Evolutionary conservation across 2,797 vertebrate species (phyloP), one percentile per base, ranked within the genome.

Genomic region (Cyclura pinguis): DNA sequence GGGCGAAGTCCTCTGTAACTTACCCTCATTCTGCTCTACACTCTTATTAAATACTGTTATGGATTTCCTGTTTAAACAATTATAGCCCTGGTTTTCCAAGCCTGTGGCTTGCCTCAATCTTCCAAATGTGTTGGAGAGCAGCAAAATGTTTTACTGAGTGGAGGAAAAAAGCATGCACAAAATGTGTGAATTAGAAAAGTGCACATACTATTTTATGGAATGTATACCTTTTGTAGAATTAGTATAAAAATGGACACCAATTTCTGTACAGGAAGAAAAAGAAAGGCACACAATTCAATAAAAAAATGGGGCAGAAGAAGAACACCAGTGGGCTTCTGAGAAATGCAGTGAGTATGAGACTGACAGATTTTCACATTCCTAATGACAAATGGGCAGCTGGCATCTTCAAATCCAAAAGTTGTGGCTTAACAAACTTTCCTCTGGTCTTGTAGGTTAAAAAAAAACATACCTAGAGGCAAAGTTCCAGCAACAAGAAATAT

Each of bases 381-480:
- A 50, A 9, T n/a, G 74, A 74, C 85, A 74, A 72, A 42, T 59
- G 59, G 80, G 10, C 35, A 67, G 57, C 59, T 38, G 32, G 84
- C 80, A 80, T 38, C 69, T 89, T 80, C 35, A 52, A 84, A 72
- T 89, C 62, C 55, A 50, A 84, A 87, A 59, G 24, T 72, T 35
- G 12, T 74, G 42, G 27, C 18, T 73, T 62, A 52, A 84, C 47
- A 86, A 84, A 73, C 74, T 62, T 84, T 84, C n/a, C 72, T 77
- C 74, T 84, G 52, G 55, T 87, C 88, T 86, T 74, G 55, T 6
- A 87, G 81, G 64, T 64, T 84, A 64, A 64, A 27, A 32, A 80
- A 74, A 78, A 78, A 52, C 88, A 80, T 87, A 80, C 73, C 85
- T 87, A 55, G 73, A 87, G 74, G 84, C 73, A 89, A 87, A 84